Evolutionary conservation across 2,888 invertebrate species (phyloP).

Genomic region (Drosophila anomalipes): DNA sequence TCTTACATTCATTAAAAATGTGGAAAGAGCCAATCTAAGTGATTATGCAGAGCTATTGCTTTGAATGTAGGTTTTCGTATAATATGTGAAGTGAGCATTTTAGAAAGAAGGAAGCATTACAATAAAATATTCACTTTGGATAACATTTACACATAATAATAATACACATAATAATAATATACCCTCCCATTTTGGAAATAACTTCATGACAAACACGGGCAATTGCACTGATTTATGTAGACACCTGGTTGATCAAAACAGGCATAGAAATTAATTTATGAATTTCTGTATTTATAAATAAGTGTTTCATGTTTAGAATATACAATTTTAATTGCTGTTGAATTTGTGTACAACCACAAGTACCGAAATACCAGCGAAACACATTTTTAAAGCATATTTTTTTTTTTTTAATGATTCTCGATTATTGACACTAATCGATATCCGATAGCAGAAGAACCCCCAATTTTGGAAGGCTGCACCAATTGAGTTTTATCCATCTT

Average conservation of each 20-base stretch:
- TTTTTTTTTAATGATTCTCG: background rate
- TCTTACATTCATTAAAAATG: background rate
- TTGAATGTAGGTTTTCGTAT: background rate
- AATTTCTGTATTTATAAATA: background rate
- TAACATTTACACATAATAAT: background rate
- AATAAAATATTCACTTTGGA: background rate
- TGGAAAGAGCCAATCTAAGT: background rate
- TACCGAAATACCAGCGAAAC: too few species aligned
- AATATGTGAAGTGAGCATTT: background rate
- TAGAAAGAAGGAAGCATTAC: background rate
- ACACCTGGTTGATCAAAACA: background rate
- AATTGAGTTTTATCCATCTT: background rate
- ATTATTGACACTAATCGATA: background rate
- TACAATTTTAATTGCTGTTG: background rate
- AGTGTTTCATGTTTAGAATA: background rate
- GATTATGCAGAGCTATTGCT: background rate
- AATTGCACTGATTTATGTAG: background rate
- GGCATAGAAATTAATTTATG: background rate
- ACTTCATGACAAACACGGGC: background rate
- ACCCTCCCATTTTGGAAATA: background rate
- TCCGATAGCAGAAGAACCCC: rapidly evolving
- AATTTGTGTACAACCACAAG: too few species aligned
- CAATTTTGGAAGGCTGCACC: background rate
- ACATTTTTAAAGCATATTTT: too few species aligned
- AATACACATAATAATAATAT: too few species aligned